Evolutionary conservation across 2,888 invertebrate genomes (phyloP).

Genomic region (Teleiodes luculella): DNA sequence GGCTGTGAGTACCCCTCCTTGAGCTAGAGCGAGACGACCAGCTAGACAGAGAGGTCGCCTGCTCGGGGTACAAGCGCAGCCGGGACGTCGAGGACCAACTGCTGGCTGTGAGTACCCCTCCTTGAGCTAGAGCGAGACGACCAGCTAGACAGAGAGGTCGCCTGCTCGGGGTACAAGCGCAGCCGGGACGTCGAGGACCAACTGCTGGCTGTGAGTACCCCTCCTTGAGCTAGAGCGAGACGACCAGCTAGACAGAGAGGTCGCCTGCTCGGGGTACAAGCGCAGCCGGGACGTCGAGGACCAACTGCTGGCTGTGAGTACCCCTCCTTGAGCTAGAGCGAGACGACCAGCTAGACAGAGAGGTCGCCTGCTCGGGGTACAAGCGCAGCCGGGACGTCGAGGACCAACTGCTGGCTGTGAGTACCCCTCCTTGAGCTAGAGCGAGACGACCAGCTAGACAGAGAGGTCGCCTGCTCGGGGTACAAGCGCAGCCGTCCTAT

Average conservation of each 20-base stretch:
- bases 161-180: conserved; percentile 95
- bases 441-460: no score
- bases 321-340: no score
- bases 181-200: conserved; percentile 88
- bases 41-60: conserved; percentile 92
- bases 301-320: conserved; percentile 30
- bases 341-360: no score
- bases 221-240: conserved; percentile 88
- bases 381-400: no score
- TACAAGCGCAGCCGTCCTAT: no score
- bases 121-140: conserved; percentile 89
- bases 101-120: no score
- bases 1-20: no score
- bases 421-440: no score
- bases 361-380: no score
- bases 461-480: no score
- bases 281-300: conserved; percentile 90
- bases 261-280: conserved; percentile 95
- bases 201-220: no score
- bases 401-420: no score
- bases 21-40: conserved; percentile 88
- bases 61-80: conserved; percentile 95
- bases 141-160: conserved; percentile 91
- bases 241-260: conserved; percentile 91
- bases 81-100: conserved; percentile 85